Evolutionary conservation across 2,113 vertebrate genomes (phyloP), one percentile per base, ranked within the genome.

Genomic region (Nothoprocta pentlandii): DNA sequence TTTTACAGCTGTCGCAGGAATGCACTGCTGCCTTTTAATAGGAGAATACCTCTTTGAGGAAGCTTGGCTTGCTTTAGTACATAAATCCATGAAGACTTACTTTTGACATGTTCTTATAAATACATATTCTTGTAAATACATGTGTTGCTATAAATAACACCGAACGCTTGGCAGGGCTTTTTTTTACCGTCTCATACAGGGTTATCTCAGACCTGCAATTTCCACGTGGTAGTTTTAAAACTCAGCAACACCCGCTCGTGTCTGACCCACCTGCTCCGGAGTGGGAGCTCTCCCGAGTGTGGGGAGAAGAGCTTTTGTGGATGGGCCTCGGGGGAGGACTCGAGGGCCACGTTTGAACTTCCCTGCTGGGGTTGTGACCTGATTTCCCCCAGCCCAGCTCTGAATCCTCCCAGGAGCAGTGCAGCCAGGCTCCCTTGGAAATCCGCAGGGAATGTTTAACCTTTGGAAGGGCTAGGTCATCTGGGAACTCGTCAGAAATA

Each of bases 391-490:
- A 21, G 22, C 17, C 10, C 5, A 6, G 54, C 54, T 58, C 54
- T 58, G 54, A 19, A 58, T 19, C 8, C 16, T 9, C 21, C 46
- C 74, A 81, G 83, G 71, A 63, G 79, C 9, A 92, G 12, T 67
- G 49, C 75, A 39, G 53, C 62, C 47, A 34, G 16, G 66, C 26
- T 93, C 17, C 25, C 16, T 42, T 49, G 46, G 51, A 81, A 75
- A 81, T 92, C 77, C 39, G 16, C 5, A 2, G 30, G 36, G 62
- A 71, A 66, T 62, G 34, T 9, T 90, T 88, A 90, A 90, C 83
- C 85, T 95, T 90, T 92, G 58, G 68, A 92, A 94, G 87, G 23
- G 23, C 41, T 63, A 16, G 2, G 67, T 94, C 78, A 54, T 76
- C 32, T 92, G 75, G 42, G 67, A 92, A 30, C 41, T 95, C 41